Base-by-base conservation (phyloP, 1,140 invertebrate genomes). In the Pogonomyrmex barbatus region DNA sequence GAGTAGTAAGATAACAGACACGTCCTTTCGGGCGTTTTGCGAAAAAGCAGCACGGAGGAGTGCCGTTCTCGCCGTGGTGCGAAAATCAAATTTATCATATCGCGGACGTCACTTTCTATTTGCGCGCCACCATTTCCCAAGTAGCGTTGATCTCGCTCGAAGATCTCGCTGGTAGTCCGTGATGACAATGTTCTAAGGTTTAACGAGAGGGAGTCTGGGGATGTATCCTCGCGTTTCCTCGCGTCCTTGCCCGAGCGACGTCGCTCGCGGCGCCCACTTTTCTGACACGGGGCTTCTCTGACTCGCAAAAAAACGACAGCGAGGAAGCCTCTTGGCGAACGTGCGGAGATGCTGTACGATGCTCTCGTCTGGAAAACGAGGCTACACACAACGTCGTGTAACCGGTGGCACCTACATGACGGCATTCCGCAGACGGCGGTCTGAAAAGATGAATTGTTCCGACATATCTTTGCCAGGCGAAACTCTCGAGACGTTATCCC, bases 301-400 rank as follows among this genome's bases (percentile, higher is more conserved):
- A 50, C 47, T 2, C 24, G 60, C 54, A 67, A 6, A 30, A 30
- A 79, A 24, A 24, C 47, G 24, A 45, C 17, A n/a, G 30, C 6
- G 24, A 4, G 30, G 17, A 42, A 30, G n/a, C 39, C 47, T n/a
- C 45, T 1, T 50, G 30, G 24, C 14, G 56, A 60, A 47, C 17
- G 50, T 33, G 70, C 8, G n/a, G 63, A 30, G n/a, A 71, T 81
- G 78, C 71, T 63, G 73, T 89, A 79, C 68, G 67, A 89, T n/a
- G n/a, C 90, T 92, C 90, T 89, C 90, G 88, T 86, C 83, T 85
- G 68, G 89, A 85, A 86, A 92, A 92, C 52, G 91, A 92, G 92
- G 91, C 88, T 90, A 91, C 87, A 83, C 70, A n/a, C 71, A 70
- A 85, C 86, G 89, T 88, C 4, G 76, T 78, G 76, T 65, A 78